Evolutionary conservation across 1,140 invertebrate genomes (phyloP), one percentile per base, ranked within the genome.

Genomic region (Cyrtorhinus lividipennis): DNA sequence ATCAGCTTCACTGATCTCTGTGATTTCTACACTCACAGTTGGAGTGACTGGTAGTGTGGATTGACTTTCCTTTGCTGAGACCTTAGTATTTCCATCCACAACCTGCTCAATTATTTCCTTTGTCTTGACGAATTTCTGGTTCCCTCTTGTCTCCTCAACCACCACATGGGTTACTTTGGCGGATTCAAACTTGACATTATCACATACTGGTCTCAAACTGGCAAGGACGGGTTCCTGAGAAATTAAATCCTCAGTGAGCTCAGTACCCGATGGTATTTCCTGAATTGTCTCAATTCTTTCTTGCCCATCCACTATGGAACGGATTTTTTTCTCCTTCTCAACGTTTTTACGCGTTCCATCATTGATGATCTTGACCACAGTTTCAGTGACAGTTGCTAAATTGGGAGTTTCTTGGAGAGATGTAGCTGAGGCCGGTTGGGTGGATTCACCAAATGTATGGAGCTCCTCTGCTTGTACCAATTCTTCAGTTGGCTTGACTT

Each of bases 101-200:
- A 38, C 30, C 15, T 38, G 59, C 24, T 66, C 66, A 13, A 62
- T 64, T 3, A 64, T 61, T 62, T 66, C 66, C 56, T 66, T 64
- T 18, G 27, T 64, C 5, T 30, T 48, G 1, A 56, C 48, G 15
- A 18, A 3, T 59, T 26, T 38, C 15, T 38, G 5, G 30, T 38
- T 15, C 15, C 30, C 30, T 38, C 5, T 8, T 15, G 15, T 38
- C 5, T 8, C 15, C 15, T 38, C 30, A 38, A 15, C 15, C 5
- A 38, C 15, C 15, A 38, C 15, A 8, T 38, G 30, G 5, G 5
- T 38, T 5, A 38, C 30, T 38, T 38, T 15, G 30, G 30, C 30
- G 5, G 30, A 8, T 38, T 38, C 30, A 15, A 38, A 38, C 15
- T 38, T 38, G 5, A 8, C 15, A 38, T 38, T 38, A 8, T 38